phyloP scores from a whole-genome alignment of 2,888 invertebrate genomes.

The Lasioglossum malachurum region DNA sequence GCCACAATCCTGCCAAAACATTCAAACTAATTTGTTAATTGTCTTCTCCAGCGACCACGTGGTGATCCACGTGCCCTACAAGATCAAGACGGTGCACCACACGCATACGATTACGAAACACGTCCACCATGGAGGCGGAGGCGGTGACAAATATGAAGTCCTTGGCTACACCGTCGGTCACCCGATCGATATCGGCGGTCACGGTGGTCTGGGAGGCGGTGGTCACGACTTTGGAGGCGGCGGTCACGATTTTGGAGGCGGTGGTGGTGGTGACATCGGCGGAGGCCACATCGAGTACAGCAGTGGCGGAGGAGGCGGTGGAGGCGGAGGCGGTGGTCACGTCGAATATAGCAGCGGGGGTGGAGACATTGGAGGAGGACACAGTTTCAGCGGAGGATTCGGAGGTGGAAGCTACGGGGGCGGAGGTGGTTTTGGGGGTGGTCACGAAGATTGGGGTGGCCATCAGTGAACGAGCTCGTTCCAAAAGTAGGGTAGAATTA shows the following conservation, averaged over 20 bases:
- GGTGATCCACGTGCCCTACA: constrained; percentile 92
- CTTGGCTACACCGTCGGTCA: constrained; percentile 90
- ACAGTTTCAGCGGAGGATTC: constrained; percentile 18
- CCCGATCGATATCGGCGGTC: constrained; percentile 82
- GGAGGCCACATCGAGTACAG: constrained; percentile 57
- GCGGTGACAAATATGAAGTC: constrained; percentile 89
- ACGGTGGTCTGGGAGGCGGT: constrained; percentile 70
- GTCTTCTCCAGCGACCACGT: constrained; percentile 87
- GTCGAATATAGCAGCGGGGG: constrained; percentile 50
- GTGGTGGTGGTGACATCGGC: constrained; percentile 59
- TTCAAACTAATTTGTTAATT: background rate
- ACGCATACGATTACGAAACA: constrained; percentile 92
- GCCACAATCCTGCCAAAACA: background rate
- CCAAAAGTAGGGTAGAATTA: background rate
- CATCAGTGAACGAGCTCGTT: constrained; percentile 51
- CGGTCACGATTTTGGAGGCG: constrained; percentile 54
- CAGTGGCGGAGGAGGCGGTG: constrained; percentile 62
- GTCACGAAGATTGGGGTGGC: constrained; percentile 70
- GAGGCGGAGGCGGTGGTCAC: constrained; percentile 55
- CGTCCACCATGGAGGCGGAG: constrained; percentile 87
- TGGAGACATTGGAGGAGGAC: constrained; percentile 57
- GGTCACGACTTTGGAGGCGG: constrained; percentile 65
- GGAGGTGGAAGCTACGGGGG: constrained; percentile 56
- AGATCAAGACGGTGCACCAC: constrained; percentile 91
- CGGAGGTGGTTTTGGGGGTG: constrained; percentile 40